These are phyloP conservation scores for Caenorhabditis macrosperma DNA, from an alignment of 2,888 invertebrate species.

Conservation along the genomic window DNA sequence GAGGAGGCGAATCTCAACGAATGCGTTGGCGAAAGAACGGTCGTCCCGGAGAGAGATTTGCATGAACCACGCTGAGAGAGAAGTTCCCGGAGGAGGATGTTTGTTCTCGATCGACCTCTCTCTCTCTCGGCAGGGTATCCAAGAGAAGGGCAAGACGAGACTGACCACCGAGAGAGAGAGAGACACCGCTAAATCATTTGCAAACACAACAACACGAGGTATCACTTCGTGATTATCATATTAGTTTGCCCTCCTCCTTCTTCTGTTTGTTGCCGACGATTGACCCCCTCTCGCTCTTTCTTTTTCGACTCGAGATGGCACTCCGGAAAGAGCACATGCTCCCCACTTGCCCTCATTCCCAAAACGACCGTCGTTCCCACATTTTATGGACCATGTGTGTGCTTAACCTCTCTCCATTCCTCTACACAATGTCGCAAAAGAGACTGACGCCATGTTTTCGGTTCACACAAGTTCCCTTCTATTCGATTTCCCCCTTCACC, in stretches of 20 bases:
- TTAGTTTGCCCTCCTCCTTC: slow-evolving; percentile 40
- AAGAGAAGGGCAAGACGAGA: no score
- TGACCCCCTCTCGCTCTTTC: neutral
- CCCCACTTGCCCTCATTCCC: no score
- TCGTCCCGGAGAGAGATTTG: slow-evolving; percentile 18
- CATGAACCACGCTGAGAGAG: slow-evolving; percentile 27
- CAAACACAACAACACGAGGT: slow-evolving; percentile 55
- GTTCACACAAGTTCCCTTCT: no score
- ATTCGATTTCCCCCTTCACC: no score
- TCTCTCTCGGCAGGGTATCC: slow-evolving; percentile 48
- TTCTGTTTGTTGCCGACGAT: slow-evolving; percentile 19
- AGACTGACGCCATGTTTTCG: no score
- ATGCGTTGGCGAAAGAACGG: neutral
- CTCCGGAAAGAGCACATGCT: no score
- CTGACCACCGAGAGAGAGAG: slow-evolving; percentile 21
- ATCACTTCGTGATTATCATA: slow-evolving; percentile 60
- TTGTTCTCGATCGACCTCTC: slow-evolving; percentile 43
- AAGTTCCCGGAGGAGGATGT: slow-evolving; percentile 21
- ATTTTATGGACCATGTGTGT: no score
- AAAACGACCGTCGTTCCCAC: no score
- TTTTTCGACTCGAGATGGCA: no score
- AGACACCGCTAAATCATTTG: slow-evolving; percentile 57
- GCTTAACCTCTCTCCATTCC: no score
- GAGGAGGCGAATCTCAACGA: neutral
- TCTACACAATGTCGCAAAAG: no score